Conservation (phyloP, 35 echinoderm and acorn worm species). For the Ophioderma brevispina region DNA sequence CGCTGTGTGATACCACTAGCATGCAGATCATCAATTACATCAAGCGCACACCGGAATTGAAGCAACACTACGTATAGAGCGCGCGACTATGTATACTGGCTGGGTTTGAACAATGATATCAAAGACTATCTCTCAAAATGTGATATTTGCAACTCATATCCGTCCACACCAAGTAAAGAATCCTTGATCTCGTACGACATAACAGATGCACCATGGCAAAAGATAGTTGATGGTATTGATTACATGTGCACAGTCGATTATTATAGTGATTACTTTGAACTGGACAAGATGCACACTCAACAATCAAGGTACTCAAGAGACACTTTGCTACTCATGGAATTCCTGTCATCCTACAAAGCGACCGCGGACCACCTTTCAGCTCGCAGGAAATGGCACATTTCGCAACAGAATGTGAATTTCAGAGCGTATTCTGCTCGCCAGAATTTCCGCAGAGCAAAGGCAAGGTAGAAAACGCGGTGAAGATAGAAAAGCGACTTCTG, state of each 20-base stretch:
- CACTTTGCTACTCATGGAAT: too few relatives aligned
- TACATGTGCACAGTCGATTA: not conserved
- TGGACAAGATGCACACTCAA: conserved; percentile 1
- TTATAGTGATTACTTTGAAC: not conserved
- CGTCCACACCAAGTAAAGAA: not conserved
- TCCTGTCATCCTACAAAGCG: not conserved
- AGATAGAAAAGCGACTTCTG: not conserved
- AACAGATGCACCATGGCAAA: not conserved
- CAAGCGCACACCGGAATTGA: not conserved
- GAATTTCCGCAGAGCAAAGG: not conserved
- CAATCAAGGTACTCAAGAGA: not conserved
- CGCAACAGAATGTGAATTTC: not conserved
- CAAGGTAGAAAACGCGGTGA: not conserved
- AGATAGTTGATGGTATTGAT: not conserved
- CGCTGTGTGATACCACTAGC: not conserved
- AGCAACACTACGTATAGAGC: not conserved
- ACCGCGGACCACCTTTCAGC: too few relatives aligned
- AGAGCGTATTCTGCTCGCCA: not conserved
- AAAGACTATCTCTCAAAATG: not conserved
- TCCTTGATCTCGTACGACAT: not conserved
- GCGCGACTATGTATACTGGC: not conserved
- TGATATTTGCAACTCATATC: not conserved
- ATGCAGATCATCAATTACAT: not conserved
- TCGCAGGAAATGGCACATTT: not conserved
- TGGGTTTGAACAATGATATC: not conserved